Percentiles rank a stretch among this genome's conserved stretches.
phyloP scores from a whole-genome alignment of 1,140 invertebrate species.

The Macrocentrus cingulum region DNA sequence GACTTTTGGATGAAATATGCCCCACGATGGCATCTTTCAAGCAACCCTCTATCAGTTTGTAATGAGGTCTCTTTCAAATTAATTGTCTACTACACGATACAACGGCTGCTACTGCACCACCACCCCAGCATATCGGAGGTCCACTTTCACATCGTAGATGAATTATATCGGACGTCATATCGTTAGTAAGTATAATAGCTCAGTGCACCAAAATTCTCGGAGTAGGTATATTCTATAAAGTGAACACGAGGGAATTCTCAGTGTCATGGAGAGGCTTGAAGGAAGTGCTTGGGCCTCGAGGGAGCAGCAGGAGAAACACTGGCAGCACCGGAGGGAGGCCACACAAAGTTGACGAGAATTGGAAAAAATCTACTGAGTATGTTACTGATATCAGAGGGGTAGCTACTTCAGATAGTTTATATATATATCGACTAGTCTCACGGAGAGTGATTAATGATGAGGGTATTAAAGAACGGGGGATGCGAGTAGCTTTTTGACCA shows the following conservation, averaged over 20 bases:
- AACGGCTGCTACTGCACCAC: too few species aligned
- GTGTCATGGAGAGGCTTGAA: not conserved
- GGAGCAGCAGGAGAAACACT: too few species aligned
- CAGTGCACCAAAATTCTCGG: too few species aligned
- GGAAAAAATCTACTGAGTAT: slow-evolving; percentile 14
- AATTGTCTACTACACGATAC: slow-evolving; percentile 18
- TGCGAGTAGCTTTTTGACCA: not conserved
- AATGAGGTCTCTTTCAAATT: slow-evolving; percentile 19
- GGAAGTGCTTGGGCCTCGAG: slow-evolving; percentile 3
- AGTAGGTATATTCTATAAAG: slow-evolving; percentile 17
- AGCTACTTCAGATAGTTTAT: not conserved
- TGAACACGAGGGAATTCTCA: slow-evolving; percentile 21
- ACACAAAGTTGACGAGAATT: not conserved
- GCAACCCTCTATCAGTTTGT: not conserved
- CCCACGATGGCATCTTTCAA: not conserved
- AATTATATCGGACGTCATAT: slow-evolving; percentile 25
- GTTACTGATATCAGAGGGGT: slow-evolving; percentile 2
- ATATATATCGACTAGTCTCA: too few species aligned
- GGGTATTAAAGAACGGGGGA: not conserved
- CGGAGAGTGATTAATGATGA: slow-evolving; percentile 2
- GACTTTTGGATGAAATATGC: slow-evolving; percentile 18
- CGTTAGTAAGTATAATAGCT: slow-evolving; percentile 19
- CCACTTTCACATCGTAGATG: slow-evolving; percentile 14
- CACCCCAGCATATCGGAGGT: slow-evolving; percentile 14
- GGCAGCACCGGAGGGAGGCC: not conserved